phyloP scores from a whole-genome alignment of 2,888 invertebrate species.

The Noctuana brunneofusca region DNA sequence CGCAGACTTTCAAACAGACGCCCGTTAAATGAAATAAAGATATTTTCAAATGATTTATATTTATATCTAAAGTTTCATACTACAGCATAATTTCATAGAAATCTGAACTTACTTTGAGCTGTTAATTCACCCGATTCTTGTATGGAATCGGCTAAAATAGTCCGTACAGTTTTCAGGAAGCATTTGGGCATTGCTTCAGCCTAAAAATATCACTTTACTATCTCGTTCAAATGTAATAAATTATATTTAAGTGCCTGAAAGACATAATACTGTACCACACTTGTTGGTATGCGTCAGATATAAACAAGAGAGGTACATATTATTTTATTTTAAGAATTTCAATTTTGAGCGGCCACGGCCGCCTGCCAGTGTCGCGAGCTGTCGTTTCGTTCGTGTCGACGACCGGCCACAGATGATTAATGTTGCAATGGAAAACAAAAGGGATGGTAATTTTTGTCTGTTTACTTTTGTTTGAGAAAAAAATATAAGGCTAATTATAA shows the following conservation, averaged over 20 bases:
- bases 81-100: not conserved
- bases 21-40: no score
- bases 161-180: constrained; percentile 66
- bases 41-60: not conserved
- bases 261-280: constrained; percentile 65
- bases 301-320: constrained; percentile 58
- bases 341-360: constrained; percentile 55
- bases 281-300: constrained; percentile 66
- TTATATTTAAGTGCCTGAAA: constrained; percentile 18
- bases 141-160: constrained; percentile 57
- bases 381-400: constrained; percentile 22
- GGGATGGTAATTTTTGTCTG: not conserved
- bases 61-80: not conserved
- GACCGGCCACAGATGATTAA: constrained; percentile 36
- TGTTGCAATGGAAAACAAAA: not conserved
- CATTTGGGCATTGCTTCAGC: constrained; percentile 67
- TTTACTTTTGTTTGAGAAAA: not conserved
- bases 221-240: constrained; percentile 23
- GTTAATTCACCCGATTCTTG: constrained; percentile 40
- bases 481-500: no score
- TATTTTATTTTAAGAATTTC: constrained; percentile 67
- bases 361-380: constrained; percentile 52
- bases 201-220: constrained; percentile 30
- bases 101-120: constrained; percentile 59
- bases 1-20: no score